Base-by-base conservation (phyloP, 1,140 invertebrate genomes). In the Drosophila triauraria region DNA sequence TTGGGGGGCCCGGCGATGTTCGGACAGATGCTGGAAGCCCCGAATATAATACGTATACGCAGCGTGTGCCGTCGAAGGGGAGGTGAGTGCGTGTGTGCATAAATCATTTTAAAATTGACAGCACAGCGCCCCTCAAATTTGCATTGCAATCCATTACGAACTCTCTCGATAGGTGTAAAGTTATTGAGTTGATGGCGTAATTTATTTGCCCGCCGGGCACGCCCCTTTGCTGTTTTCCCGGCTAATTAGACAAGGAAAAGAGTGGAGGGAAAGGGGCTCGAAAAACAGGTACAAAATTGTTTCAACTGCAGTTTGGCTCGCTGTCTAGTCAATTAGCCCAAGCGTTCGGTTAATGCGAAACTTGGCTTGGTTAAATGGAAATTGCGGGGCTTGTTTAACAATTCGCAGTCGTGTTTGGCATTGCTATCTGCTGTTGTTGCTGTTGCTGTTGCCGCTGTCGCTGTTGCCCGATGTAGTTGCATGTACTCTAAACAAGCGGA, bases 381-480 rank as follows among this genome's bases (percentile, higher is more conserved):
- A 87, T 88, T 84, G 84, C 80, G 75, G 51, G 63, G 76, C 71
- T 72, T 87, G 83, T 88, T 88, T 54, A 80, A 63, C 85, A 80
- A 88, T 79, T 87, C 75, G 78, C 62, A 70, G 58, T 64, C 68
- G 61, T 76, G 67, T 79, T 69, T 56, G 46, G 69, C 53, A 56
- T 75, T 56, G 75, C 72, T 70, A 63, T 69, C 71, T 47, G 32
- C 43, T 43, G 44, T 59, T 47, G 51, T 13, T 64, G 17, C 42
- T 59, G 59, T 10, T 69, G 68, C 50, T 63, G 42, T 58, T 74
- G 38, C 42, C 5, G 17, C 30, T 38, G 43, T 44, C 56, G 38
- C 40, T 44, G 42, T 38, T 60, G 53, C 53, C 35, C 53, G 13
- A 56, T 59, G 63, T 25, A 47, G 42, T 50, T 88, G 83, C 75